Evolutionary conservation across 2,797 vertebrate genomes (phyloP), one percentile per base, ranked within the genome.

Genomic region (Malurus splendens): DNA sequence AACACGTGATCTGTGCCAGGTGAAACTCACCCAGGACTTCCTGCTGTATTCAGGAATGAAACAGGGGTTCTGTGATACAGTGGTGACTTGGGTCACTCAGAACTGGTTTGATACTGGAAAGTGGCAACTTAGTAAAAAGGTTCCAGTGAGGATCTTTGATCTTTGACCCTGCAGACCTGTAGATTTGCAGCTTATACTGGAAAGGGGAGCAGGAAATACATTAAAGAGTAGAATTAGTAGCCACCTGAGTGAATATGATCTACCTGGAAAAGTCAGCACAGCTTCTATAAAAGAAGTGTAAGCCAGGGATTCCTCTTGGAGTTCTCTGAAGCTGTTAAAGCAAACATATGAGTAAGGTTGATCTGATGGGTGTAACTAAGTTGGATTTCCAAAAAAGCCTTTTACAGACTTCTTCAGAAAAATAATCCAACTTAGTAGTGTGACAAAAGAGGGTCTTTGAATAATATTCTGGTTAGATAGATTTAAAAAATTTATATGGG

Each of bases 401-500:
- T 77, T 28, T 48, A 18, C 2, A 2, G 10, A 62, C 12, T 62
- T 83, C 28, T 67, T 86, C 38, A 38, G 24, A 70, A 73, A 65
- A 54, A n/a, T 36, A 4, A 0, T 3, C 18, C 23, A 39, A 5
- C 12, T 36, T 65, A 27, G 17, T 50, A 52, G 16, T 57, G 27
- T 72, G 64, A 19, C 68, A 28, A 44, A 85, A 87, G 24, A 44
- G 27, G 6, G 22, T 32, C 44, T 84, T 85, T 59, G 41, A 47
- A 33, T 48, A 19, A 14, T 33, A 8, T 71, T 90, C 54, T 38
- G 11, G 52, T 86, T 71, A 55, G 14, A 24, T 13, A 57, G n/a
- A 14, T 89, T 25, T 4, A 19, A 55, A 82, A 61, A 51, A 7
- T 48, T 71, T 6, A 12, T 44, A 9, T 0, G 0, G 14, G 4